A percentile compares a stretch with the other conserved stretches of the same genome.
Evolutionary conservation across 2,888 invertebrate species (phyloP).

Genomic region (Prenolepis imparis): DNA sequence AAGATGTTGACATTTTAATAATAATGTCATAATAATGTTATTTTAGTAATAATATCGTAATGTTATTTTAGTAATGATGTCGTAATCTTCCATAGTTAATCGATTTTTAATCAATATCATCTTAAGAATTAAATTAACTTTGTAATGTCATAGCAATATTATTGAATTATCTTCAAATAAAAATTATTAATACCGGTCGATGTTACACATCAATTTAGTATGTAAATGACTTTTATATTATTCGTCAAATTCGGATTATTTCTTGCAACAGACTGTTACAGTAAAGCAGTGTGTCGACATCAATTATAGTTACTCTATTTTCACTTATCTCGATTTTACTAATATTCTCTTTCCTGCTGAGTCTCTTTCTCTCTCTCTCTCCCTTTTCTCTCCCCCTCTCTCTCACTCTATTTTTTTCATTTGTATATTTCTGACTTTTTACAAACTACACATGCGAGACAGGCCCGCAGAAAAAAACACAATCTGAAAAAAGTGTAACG

Average conservation of each 20-base stretch:
- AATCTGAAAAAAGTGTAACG: background rate
- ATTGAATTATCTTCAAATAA: background rate
- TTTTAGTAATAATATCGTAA: background rate
- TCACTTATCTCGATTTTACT: slow-evolving; percentile 73
- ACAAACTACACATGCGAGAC: slow-evolving; percentile 31
- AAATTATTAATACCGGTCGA: slow-evolving; percentile 4
- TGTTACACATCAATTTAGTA: background rate
- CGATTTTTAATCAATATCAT: slow-evolving; percentile 20
- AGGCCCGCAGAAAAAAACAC: slow-evolving; percentile 41
- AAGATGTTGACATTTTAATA: slow-evolving; percentile 15
- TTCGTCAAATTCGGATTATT: slow-evolving; percentile 60
- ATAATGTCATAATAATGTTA: too few relatives aligned
- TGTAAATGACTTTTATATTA: slow-evolving; percentile 67
- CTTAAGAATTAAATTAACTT: slow-evolving; percentile 4
- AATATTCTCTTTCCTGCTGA: slow-evolving; percentile 32
- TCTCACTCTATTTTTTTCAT: slow-evolving; percentile 8
- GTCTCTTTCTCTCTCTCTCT: slow-evolving; percentile 20
- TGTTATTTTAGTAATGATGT: background rate
- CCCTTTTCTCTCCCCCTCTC: slow-evolving; percentile 17
- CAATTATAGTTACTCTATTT: slow-evolving; percentile 76
- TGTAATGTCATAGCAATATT: background rate
- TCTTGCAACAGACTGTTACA: slow-evolving; percentile 55
- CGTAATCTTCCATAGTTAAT: slow-evolving; percentile 11
- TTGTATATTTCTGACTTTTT: slow-evolving; percentile 72
- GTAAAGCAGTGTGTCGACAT: slow-evolving; percentile 70